phyloP scores from a whole-genome alignment of 2,113 vertebrate genomes.

The Raja brachyura region DNA sequence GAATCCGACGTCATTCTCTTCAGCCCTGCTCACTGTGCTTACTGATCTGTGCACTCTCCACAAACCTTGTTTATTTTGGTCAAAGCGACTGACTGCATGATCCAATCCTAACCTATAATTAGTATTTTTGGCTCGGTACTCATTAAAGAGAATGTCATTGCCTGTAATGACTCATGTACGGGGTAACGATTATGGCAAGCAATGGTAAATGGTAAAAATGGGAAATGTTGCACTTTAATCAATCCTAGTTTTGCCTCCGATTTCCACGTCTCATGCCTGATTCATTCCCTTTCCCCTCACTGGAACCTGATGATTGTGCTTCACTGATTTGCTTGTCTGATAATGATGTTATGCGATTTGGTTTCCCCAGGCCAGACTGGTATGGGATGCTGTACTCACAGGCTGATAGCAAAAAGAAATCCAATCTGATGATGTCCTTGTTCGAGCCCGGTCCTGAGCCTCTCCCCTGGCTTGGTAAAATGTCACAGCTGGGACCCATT shows the following conservation, averaged over 20 bases:
- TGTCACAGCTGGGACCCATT: slow-evolving; percentile 86
- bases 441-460: slow-evolving; percentile 87
- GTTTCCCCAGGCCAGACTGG: slow-evolving; percentile 74
- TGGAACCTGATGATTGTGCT: not conserved
- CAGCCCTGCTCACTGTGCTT: not conserved
- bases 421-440: slow-evolving; percentile 97
- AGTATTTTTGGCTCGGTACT: not conserved
- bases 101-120: not conserved
- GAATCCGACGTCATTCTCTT: not conserved
- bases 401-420: slow-evolving; percentile 98
- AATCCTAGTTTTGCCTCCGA: not conserved
- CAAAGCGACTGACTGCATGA: not conserved
- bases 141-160: not conserved
- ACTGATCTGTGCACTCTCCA: not conserved
- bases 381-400: slow-evolving; percentile 97
- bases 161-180: not conserved
- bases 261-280: not conserved
- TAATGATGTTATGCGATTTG: not conserved
- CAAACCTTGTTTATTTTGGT: not conserved
- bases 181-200: not conserved
- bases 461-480: slow-evolving; percentile 90
- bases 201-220: not conserved
- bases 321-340: not conserved
- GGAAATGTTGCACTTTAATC: not conserved
- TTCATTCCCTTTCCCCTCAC: not conserved